These are phyloP conservation scores for Ptychodera flava DNA, from an alignment of 35 echinoderm and acorn worm genomes.

Conservation along the genomic window DNA sequence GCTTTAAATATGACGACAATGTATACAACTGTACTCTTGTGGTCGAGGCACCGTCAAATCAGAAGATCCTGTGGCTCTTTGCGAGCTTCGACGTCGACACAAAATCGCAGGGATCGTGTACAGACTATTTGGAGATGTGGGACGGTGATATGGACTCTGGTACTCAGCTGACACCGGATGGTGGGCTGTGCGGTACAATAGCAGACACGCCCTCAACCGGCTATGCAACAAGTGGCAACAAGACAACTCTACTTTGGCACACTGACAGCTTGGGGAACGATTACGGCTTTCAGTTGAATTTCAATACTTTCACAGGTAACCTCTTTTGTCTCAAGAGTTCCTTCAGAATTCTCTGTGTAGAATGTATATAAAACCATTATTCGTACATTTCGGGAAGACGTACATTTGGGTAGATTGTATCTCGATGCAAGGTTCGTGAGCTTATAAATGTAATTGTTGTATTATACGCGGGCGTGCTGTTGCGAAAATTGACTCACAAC, in stretches of 20 bases:
- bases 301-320: neutral
- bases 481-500: no score
- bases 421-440: no score
- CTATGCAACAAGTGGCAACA: neutral
- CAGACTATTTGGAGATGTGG: neutral
- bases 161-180: neutral
- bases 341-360: no score
- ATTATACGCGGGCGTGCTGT: no score
- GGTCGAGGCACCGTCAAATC: neutral
- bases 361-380: no score
- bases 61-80: neutral
- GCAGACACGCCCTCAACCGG: neutral
- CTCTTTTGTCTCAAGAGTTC: no score
- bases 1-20: neutral
- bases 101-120: neutral
- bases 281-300: neutral
- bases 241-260: neutral
- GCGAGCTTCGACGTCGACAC: neutral
- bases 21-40: neutral
- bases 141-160: neutral
- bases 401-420: no score
- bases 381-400: no score
- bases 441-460: no score
- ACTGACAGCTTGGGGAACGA: neutral
- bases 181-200: neutral